Evolutionary conservation across 2,888 invertebrate genomes (phyloP).

Genomic region (Zelleria hepariella): DNA sequence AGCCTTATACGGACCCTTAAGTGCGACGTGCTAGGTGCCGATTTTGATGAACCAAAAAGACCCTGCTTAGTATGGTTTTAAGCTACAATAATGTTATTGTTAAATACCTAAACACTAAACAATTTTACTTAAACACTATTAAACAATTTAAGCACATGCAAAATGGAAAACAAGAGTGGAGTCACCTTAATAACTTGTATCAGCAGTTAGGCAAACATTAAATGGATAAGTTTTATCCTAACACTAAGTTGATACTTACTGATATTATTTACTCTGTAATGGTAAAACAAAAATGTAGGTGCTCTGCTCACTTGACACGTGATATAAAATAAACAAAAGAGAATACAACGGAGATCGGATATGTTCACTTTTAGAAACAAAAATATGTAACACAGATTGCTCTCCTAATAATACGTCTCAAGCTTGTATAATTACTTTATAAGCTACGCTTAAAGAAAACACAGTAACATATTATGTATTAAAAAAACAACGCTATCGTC

Average conservation of each 20-base stretch:
- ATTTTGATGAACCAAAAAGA: conserved; percentile 40
- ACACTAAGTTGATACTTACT: neutral
- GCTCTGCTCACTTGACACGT: too few species aligned
- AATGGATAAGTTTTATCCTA: too few species aligned
- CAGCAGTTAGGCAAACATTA: too few species aligned
- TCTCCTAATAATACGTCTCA: neutral
- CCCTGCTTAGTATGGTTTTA: conserved; percentile 36
- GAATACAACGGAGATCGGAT: neutral
- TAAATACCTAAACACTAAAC: neutral
- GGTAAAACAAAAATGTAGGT: neutral
- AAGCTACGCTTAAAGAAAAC: neutral
- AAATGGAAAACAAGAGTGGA: neutral
- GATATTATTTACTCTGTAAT: neutral
- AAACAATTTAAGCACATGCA: neutral
- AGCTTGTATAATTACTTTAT: neutral
- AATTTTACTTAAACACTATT: neutral
- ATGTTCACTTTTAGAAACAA: neutral
- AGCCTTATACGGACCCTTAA: too few species aligned
- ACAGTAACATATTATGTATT: neutral
- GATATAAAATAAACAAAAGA: neutral
- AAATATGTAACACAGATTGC: neutral
- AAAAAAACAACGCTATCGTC: neutral
- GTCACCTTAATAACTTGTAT: neutral
- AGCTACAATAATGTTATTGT: conserved; percentile 1
- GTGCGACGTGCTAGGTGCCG: neutral